Conservation (phyloP, 2,888 invertebrate species). For the Eristalis pertinax region DNA sequence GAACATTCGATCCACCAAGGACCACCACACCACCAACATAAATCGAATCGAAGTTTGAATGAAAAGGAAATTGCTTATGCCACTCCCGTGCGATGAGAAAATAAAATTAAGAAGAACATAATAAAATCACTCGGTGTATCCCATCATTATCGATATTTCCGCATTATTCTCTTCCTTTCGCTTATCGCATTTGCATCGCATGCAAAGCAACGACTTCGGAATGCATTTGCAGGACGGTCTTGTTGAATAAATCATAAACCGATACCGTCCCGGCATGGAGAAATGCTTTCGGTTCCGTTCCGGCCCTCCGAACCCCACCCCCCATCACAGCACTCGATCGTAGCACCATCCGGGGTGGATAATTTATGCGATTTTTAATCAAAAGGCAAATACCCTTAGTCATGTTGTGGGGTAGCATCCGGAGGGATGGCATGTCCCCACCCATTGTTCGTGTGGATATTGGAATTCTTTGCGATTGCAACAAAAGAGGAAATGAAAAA, state of each 20-base stretch:
- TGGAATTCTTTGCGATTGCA: constrained; percentile 40
- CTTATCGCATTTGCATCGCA: constrained; percentile 57
- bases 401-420: constrained; percentile 8
- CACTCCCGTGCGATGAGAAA: constrained; percentile 1
- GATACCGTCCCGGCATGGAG: constrained; percentile 2
- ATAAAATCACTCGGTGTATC: constrained; percentile 38
- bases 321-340: not conserved
- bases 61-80: constrained; percentile 16
- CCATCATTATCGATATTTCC: constrained; percentile 62
- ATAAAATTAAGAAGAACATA: constrained; percentile 13
- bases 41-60: not conserved
- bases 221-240: constrained; percentile 24
- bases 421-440: not conserved
- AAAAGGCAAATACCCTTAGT: constrained; percentile 52
- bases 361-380: constrained; percentile 68
- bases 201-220: not conserved
- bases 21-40: not conserved
- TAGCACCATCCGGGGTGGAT: not conserved
- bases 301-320: no score
- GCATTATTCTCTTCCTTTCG: constrained; percentile 47
- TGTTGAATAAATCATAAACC: constrained; percentile 65
- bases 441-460: constrained; percentile 12
- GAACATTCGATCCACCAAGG: no score
- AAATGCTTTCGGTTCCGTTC: not conserved
- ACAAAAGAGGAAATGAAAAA: constrained; percentile 9